These are phyloP conservation scores for Mus pahari DNA, from an alignment of 2,113 vertebrate genomes.

Conservation along the genomic window DNA sequence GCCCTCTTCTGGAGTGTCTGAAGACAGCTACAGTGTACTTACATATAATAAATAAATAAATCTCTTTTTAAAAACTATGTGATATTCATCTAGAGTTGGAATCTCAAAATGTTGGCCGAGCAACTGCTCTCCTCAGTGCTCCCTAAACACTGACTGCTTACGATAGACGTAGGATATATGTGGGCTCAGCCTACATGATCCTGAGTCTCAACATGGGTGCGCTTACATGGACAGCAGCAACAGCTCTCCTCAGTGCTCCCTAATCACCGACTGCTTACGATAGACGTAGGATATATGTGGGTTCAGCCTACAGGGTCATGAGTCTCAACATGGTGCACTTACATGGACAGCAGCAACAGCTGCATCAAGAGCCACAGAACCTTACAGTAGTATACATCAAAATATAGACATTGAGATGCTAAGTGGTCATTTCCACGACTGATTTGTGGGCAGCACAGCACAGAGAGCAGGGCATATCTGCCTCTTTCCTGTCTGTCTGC, in stretches of 20 bases:
- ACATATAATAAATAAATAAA: too few species aligned
- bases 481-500: constrained; percentile 75
- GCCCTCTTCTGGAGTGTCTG: too few species aligned
- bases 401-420: constrained; percentile 72
- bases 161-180: constrained; percentile 13
- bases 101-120: background rate
- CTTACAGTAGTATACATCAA: constrained; percentile 69
- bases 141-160: constrained; percentile 53
- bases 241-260: background rate
- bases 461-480: constrained; percentile 75
- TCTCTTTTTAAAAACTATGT: constrained; percentile 10
- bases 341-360: background rate
- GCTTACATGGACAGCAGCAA: background rate
- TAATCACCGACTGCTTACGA: constrained; percentile 54
- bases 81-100: background rate
- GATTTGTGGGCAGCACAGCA: constrained; percentile 70
- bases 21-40: too few species aligned
- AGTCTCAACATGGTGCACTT: constrained; percentile 35
- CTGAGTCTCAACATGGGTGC: constrained; percentile 30
- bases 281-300: constrained; percentile 45
- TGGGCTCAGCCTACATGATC: constrained; percentile 54
- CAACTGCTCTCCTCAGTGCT: background rate
- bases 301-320: constrained; percentile 47
- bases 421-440: constrained; percentile 77
- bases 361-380: constrained; percentile 74